Percentiles rank a stretch among this genome's conserved stretches.
Conservation (phyloP, 1,140 invertebrate genomes). For the Trachelipus rathkii region DNA sequence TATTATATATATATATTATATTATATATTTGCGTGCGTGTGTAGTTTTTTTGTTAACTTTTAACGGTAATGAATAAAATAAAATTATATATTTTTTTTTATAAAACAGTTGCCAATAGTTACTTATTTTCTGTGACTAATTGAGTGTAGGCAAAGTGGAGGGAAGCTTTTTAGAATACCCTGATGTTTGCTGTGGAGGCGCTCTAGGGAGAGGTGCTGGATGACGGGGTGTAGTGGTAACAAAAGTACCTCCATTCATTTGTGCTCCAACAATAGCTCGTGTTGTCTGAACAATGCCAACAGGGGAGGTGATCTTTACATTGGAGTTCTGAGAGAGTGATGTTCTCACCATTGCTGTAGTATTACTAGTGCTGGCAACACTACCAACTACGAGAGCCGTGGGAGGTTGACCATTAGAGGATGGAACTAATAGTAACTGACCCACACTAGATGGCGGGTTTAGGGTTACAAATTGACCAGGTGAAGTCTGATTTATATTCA, state of each 20-base stretch:
- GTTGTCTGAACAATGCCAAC: neutral
- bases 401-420: neutral
- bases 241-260: neutral
- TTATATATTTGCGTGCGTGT: no score
- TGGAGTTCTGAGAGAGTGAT: neutral
- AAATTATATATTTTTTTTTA: no score
- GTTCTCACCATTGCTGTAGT: neutral
- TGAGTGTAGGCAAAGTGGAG: slow-evolving; percentile 75
- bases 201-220: slow-evolving; percentile 70
- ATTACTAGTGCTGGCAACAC: neutral
- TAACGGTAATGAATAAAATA: no score
- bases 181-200: slow-evolving; percentile 52
- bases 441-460: neutral
- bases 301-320: neutral
- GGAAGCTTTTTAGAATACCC: slow-evolving; percentile 65
- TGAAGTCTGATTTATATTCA: neutral
- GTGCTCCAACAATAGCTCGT: neutral
- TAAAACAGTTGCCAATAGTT: no score
- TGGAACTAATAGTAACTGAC: neutral
- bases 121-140: slow-evolving; percentile 68
- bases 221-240: slow-evolving; percentile 53
- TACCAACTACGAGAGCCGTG: neutral
- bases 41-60: no score
- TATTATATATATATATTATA: no score
- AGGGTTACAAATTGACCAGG: neutral